Evolutionary conservation across 2,797 vertebrate genomes (phyloP), one percentile per base, ranked within the genome.

Genomic region (Rhadinocentrus ornatus): DNA sequence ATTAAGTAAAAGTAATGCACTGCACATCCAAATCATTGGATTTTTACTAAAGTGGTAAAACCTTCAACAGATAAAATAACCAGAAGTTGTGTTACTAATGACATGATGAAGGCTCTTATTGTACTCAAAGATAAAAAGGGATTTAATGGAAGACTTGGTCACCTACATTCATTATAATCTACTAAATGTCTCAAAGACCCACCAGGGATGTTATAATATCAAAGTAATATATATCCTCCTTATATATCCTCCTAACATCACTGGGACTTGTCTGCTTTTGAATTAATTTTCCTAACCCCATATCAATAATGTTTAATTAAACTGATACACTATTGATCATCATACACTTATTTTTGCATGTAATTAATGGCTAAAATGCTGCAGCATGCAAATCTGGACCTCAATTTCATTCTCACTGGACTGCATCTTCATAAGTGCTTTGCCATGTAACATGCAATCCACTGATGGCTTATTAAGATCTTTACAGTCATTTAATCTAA

Each of bases 391-490:
- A 90, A 93, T 90, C 83, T 77, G 62, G 81, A 81, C 87, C 88
- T 86, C 85, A 85, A 81, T 90, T 89, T 88, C 66, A 73, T 83
- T 86, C 86, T 86, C 81, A 78, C 73, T 80, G 87, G 83, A 84
- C 88, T 87, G 84, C 85, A 83, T 88, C 85, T 87, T 89, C 86
- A 90, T 90, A 92, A 93, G 92, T 93, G 89, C 81, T 87, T 88
- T 88, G 91, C 86, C 84, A 89, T 91, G 81, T 90, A 91, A 92
- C 93, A 91, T 90, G 86, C 88, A 90, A 89, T 93, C 86, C 85
- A 53, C 91, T 89, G 91, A 91, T 93, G 92, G 93, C 92, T 93
- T 94, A 93, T 94, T 94, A 92, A 93, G 91, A 93, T 93, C 89
- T 86, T 90, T 87, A 92, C 88, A 90, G 93, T 93, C 92, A 93